A percentile compares a stretch with the other conserved stretches of the same genome.
Conservation (phyloP, 1,140 invertebrate species). For the Acarapis woodi region DNA sequence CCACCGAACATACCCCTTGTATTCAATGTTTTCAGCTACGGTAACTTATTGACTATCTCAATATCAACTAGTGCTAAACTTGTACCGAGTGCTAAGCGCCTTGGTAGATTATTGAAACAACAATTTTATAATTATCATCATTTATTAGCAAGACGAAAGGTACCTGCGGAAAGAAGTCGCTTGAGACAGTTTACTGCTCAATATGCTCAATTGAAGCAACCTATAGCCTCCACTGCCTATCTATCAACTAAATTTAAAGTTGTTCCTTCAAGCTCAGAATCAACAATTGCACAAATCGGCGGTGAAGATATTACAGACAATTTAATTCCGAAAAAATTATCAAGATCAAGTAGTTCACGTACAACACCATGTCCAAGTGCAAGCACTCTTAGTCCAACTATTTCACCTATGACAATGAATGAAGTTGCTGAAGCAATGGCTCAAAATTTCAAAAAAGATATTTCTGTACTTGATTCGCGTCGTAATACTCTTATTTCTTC, state of each 20-base stretch:
- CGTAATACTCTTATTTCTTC: neutral
- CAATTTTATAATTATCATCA: slow-evolving; percentile 22
- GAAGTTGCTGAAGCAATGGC: too few relatives aligned
- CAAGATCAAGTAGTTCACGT: too few relatives aligned
- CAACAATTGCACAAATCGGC: neutral
- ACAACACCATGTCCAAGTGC: too few relatives aligned
- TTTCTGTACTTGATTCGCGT: too few relatives aligned
- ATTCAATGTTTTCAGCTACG: slow-evolving; percentile 24
- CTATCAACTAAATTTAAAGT: neutral
- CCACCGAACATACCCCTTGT: slow-evolving; percentile 20
- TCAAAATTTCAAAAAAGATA: too few relatives aligned
- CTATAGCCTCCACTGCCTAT: neutral
- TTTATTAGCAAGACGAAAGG: slow-evolving; percentile 20
- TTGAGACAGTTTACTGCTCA: slow-evolving; percentile 2
- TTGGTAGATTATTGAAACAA: slow-evolving; percentile 6
- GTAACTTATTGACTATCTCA: slow-evolving; percentile 3
- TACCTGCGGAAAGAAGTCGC: slow-evolving; percentile 21
- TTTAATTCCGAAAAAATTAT: neutral
- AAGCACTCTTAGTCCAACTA: too few relatives aligned
- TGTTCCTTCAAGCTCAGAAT: neutral
- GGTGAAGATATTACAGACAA: neutral
- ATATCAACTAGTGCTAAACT: slow-evolving; percentile 4
- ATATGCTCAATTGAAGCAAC: neutral
- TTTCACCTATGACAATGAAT: too few relatives aligned
- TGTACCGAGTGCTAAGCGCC: neutral